phyloP scores from a whole-genome alignment of 2,113 vertebrate species.

The Centropus bengalensis region DNA sequence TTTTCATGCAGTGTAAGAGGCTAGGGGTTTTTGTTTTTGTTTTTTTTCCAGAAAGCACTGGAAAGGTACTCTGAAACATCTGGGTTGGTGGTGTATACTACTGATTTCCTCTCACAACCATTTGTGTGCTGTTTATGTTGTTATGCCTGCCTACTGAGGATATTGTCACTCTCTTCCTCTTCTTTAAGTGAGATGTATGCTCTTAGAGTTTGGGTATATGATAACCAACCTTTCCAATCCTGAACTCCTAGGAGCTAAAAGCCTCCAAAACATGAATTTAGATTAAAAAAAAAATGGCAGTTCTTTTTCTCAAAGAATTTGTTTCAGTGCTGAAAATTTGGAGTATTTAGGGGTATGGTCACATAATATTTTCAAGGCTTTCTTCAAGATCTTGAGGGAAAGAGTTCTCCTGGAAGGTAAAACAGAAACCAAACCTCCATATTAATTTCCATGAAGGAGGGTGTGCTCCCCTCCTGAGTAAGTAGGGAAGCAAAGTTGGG shows the following conservation, averaged over 20 bases:
- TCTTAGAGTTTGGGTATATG: not conserved
- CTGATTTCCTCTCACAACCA: not conserved
- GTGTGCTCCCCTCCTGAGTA: not conserved
- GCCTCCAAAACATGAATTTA: not conserved
- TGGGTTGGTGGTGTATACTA: not conserved
- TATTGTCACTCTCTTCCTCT: not conserved
- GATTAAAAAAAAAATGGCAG: not conserved
- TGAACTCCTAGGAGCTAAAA: not conserved
- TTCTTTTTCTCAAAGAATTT: not conserved
- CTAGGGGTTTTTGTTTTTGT: not conserved
- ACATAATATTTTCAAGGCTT: not conserved
- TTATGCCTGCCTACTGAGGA: not conserved
- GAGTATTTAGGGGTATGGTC: not conserved
- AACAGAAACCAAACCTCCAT: not conserved
- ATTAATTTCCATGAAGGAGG: not conserved
- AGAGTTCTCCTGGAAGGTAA: not conserved
- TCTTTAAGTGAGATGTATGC: not conserved
- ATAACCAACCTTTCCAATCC: not conserved
- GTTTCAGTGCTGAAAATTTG: not conserved
- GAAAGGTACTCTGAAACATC: not conserved
- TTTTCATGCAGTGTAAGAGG: not conserved
- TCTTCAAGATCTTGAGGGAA: not conserved
- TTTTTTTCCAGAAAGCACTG: not conserved
- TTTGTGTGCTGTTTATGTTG: not conserved
- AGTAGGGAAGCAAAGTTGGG: not conserved